A percentile compares a stretch with the other conserved stretches of the same genome.
These are phyloP conservation scores for Stenchaetothrips biformis DNA, from an alignment of 2,888 invertebrate species.

Conservation along the genomic window DNA sequence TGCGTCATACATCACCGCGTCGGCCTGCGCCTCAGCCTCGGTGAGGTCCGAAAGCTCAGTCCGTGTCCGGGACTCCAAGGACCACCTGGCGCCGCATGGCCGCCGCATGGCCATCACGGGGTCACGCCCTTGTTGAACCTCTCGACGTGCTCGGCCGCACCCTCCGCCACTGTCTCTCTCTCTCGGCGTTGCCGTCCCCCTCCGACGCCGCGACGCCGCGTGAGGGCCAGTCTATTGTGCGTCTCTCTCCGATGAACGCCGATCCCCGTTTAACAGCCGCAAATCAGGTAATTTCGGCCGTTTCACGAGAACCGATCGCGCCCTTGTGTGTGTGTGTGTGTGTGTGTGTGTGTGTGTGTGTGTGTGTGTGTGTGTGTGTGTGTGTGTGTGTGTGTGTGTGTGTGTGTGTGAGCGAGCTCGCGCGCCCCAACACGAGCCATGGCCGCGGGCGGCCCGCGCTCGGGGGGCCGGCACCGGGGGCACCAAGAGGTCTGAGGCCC, in stretches of 20 bases:
- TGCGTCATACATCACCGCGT: too few species aligned
- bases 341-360: constrained; percentile 12
- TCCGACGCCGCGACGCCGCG: too few species aligned
- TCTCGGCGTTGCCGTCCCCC: neutral
- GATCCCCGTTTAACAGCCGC: constrained; percentile 12
- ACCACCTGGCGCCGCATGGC: neutral
- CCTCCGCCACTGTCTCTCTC: neutral
- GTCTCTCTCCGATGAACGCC: neutral
- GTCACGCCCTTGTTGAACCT: constrained; percentile 15
- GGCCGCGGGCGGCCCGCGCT: neutral
- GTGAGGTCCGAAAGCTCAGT: neutral
- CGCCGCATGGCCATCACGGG: neutral
- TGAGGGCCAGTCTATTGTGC: neutral
- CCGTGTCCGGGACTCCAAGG: neutral
- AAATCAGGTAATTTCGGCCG: constrained; percentile 3
- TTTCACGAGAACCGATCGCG: neutral
- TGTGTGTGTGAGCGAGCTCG: neutral
- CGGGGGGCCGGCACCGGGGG: neutral
- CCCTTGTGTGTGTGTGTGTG: constrained; percentile 5
- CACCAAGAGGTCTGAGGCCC: neutral
- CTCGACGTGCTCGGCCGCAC: neutral
- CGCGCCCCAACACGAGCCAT: neutral
- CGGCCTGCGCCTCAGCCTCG: too few species aligned
- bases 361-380: constrained; percentile 7
- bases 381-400: constrained; percentile 10